Base-by-base conservation (phyloP, 2,888 invertebrate species). In the Dastarcus helophoroides region DNA sequence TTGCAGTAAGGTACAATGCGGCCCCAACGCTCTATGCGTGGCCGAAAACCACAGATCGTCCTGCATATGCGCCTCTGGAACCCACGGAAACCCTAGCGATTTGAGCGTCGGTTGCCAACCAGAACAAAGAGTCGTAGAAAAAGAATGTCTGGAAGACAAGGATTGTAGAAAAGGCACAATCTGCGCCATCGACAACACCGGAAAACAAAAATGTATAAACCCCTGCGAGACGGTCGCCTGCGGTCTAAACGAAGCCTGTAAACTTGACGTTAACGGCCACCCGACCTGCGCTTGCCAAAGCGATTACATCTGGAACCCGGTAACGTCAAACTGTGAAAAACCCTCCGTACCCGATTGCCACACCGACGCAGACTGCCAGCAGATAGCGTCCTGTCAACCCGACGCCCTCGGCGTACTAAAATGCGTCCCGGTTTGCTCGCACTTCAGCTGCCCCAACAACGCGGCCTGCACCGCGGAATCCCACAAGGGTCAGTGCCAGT, bases 11-110 rank as follows among this genome's bases (percentile, higher is more conserved):
- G 67, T 84, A 16, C 86, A 88, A 48, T 90, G 90, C 54, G 90
- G 90, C 7, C 88, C 89, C 0, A 90, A 90, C 57, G 88, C 90
- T 3, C 60, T 88, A 1, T 90, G 90, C 54, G 73, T 88, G 4
- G 77, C 82, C 9, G 77, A 84, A 48, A 79, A 80, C 50, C 90
- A 90, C 57, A 72, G 81, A 38, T 84, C 89, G 1, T 76, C 82
- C 16, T 91, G 90, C 52, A 77, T 89, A 36, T 91, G 91, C 53
- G 69, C 79, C 13, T 80, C 85, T 38, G 85, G 84, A 1, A 86
- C 76, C 53, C 63, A 69, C 29, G 91, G 90, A 14, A 81, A 84
- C 59, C 88, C 90, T 1, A 78, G 76, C 41, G 84, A 90, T 56
- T 65, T 85, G 11, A 69, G 71, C 38, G 63, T 70, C 3, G 90